These are phyloP conservation scores for Neolamprologus caudopunctatus DNA, from an alignment of 2,113 vertebrate genomes.

Conservation along the genomic window DNA sequence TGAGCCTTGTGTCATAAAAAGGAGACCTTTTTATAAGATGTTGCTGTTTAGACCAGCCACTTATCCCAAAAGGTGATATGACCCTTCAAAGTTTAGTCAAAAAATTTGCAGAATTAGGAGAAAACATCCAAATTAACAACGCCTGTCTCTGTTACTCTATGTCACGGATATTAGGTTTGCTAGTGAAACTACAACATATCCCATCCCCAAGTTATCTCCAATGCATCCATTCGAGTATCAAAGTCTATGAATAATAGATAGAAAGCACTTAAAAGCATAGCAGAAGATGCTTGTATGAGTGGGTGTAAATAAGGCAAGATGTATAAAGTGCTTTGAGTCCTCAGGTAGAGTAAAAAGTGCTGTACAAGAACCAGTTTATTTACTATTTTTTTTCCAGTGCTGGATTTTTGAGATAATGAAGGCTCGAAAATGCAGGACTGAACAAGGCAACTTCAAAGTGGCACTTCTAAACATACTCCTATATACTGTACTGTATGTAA, in stretches of 20 bases:
- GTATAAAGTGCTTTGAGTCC: neutral
- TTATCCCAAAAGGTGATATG: neutral
- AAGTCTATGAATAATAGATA: neutral
- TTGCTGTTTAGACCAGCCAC: neutral
- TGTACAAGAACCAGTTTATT: neutral
- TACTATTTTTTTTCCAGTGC: accelerated
- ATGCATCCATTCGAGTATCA: neutral
- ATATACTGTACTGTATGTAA: neutral
- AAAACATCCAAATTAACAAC: neutral
- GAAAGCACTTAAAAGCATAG: neutral
- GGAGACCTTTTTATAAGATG: neutral
- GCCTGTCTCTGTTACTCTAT: neutral
- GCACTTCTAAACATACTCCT: neutral
- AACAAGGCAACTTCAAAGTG: neutral
- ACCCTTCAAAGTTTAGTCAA: neutral
- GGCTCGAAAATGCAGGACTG: neutral
- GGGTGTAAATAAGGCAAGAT: neutral
- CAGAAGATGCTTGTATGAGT: neutral
- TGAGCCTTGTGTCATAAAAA: neutral
- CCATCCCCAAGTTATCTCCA: accelerated
- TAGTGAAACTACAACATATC: neutral
- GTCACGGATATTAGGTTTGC: accelerated
- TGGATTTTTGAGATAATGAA: neutral
- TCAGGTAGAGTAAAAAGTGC: neutral
- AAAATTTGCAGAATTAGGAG: neutral